Base-by-base conservation (phyloP, 2,797 vertebrate species). In the Macropus fuliginosus region DNA sequence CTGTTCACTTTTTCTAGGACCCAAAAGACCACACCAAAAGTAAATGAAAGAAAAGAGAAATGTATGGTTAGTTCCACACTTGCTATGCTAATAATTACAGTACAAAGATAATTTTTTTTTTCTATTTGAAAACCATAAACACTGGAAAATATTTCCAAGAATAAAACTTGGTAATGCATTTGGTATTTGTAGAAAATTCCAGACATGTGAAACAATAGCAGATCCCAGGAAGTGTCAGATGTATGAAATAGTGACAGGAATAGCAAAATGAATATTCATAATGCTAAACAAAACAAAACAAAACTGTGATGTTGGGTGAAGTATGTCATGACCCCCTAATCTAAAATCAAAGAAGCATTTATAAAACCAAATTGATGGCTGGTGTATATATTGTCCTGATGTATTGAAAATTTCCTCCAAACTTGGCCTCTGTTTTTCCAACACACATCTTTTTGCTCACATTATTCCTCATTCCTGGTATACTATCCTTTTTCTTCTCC, bases 151-250 rank as follows among this genome's bases (percentile, higher is more conserved):
- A 87, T 87, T 87, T 87, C 40, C 40, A 46, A 87, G 74, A 87
- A 87, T 87, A 87, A 87, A 87, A 87, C 74, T 46, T 87, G 74
- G 74, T 87, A 40, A 87, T 87, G 74, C 74, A 87, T 87, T 87
- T 87, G 46, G 74, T 46, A 87, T 87, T 87, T 87, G 74, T 46
- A 87, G 74, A 46, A 87, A 87, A 87, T 87, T 87, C 74, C 74
- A 87, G 40, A 27, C 40, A 27, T 87, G 40, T 87, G 74, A 87
- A 87, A 87, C 40, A 87, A 87, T 87, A 21, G 74, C 74, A 87
- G 40, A 87, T 87, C 74, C 74, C 74, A 87, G 40, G 74, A 87
- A 87, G 40, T 87, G 74, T 50, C 74, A 87, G 74, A 87, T 50
- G 74, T 87, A 46, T 87, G 74, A 87, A 87, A 87, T 50, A 87